A percentile compares a stretch with the other conserved stretches of the same genome.
Evolutionary conservation across 2,888 invertebrate genomes (phyloP).

Genomic region (Lepidonotus clava): DNA sequence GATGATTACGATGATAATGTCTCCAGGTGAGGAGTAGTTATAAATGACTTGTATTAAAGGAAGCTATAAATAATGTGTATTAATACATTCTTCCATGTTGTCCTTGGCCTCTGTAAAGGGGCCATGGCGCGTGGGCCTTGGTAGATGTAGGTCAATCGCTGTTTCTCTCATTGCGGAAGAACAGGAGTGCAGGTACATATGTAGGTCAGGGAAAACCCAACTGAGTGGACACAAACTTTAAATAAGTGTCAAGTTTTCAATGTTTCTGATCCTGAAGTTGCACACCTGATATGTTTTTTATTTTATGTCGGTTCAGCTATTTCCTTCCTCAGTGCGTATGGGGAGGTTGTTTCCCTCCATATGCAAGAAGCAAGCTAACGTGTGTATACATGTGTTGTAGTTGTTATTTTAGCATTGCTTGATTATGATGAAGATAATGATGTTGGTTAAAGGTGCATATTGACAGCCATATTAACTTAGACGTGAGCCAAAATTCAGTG

Average conservation of each 20-base stretch:
- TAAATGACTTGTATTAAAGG: background rate
- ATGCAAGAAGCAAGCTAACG: background rate
- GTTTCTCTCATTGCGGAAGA: background rate
- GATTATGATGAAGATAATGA: too few species aligned
- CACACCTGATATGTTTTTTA: background rate
- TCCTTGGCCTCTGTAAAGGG: background rate
- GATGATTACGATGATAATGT: background rate
- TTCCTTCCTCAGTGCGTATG: background rate
- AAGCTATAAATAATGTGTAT: slow-evolving; percentile 28
- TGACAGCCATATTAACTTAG: background rate
- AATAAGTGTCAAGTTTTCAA: too few species aligned
- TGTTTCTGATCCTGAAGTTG: background rate
- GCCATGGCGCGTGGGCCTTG: slow-evolving; percentile 9
- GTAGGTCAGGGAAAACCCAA: background rate
- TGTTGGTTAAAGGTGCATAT: background rate
- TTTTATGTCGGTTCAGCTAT: background rate
- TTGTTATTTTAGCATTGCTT: slow-evolving; percentile 23
- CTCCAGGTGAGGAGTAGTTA: background rate
- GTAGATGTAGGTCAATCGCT: slow-evolving; percentile 25
- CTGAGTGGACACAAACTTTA: too few species aligned
- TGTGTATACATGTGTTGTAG: slow-evolving; percentile 40
- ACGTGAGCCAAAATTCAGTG: background rate
- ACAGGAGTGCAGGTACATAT: too few species aligned
- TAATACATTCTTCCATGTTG: slow-evolving; percentile 2
- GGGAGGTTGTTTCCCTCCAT: background rate